Percentiles rank a stretch among this genome's conserved stretches.
Conservation (phyloP, 64 coral and sea anemone species). For the Pocillopora damicornis region DNA sequence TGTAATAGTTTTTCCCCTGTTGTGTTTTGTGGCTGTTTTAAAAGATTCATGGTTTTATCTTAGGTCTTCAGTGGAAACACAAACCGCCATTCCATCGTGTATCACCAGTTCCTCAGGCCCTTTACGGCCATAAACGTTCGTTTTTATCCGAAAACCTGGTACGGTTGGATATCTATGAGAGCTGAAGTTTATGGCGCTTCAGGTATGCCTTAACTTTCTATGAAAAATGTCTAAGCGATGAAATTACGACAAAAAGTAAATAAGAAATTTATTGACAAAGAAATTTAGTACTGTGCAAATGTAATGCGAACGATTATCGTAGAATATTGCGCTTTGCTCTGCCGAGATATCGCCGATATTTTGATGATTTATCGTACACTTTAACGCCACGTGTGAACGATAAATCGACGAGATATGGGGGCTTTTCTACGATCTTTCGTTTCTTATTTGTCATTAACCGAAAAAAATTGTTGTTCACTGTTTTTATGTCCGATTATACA, state of each 20-base stretch:
- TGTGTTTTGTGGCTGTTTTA: not conserved
- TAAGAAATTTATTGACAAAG: no score
- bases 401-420: no score
- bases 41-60: not conserved
- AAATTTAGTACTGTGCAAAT: no score
- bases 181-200: slow-evolving; percentile 72
- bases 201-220: slow-evolving; percentile 17
- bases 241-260: no score
- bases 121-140: slow-evolving; percentile 67
- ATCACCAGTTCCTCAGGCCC: slow-evolving; percentile 54
- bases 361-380: no score
- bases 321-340: no score
- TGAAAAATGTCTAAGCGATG: no score
- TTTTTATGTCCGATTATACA: not conserved
- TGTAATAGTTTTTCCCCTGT: not conserved
- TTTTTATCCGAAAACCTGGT: slow-evolving; percentile 66
- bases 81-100: slow-evolving; percentile 61
- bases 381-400: no score
- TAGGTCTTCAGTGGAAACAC: slow-evolving; percentile 77
- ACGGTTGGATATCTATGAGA: slow-evolving; percentile 71
- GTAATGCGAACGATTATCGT: no score
- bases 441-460: no score
- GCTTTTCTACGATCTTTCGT: no score
- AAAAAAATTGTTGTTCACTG: not conserved
- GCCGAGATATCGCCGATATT: no score